These are phyloP conservation scores for Brachymystax lenok DNA, from an alignment of 2,797 vertebrate genomes.

Conservation along the genomic window DNA sequence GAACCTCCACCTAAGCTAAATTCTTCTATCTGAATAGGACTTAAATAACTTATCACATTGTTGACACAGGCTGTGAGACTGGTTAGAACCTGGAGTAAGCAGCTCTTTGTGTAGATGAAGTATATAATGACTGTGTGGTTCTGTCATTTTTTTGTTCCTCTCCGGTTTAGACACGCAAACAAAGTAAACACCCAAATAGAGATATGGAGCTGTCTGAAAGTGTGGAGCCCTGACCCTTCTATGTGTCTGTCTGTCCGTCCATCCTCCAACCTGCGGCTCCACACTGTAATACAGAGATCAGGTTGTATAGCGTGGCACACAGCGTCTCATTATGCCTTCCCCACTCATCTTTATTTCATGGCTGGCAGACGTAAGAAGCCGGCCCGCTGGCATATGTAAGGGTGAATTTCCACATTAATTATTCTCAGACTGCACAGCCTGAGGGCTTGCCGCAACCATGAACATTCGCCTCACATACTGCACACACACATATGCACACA, in stretches of 20 bases:
- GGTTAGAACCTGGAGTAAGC: too few relatives aligned
- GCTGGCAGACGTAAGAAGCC: slow-evolving; percentile 49
- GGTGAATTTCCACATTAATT: slow-evolving; percentile 75
- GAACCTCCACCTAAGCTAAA: too few relatives aligned
- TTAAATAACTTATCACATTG: too few relatives aligned
- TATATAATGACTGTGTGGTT: too few relatives aligned
- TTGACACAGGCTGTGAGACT: too few relatives aligned
- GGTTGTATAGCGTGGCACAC: slow-evolving; percentile 33
- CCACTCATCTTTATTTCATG: slow-evolving; percentile 75
- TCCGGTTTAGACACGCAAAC: too few relatives aligned
- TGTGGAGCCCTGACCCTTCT: neutral
- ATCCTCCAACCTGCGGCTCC: neutral
- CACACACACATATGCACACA: slow-evolving; percentile 1
- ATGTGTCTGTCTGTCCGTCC: neutral
- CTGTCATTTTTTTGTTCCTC: too few relatives aligned
- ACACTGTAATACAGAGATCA: slow-evolving; percentile 39
- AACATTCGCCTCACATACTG: neutral
- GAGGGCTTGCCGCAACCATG: slow-evolving; percentile 33
- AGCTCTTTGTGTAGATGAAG: too few relatives aligned
- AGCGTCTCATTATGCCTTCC: slow-evolving; percentile 54
- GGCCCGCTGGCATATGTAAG: slow-evolving; percentile 64
- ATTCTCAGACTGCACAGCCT: slow-evolving; percentile 54
- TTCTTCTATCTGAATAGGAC: too few relatives aligned
- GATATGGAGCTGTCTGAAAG: slow-evolving; percentile 4
- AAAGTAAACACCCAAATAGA: neutral